A percentile compares a stretch with the other conserved stretches of the same genome.
phyloP scores from a whole-genome alignment of 2,113 vertebrate genomes.

The Sphyrna mokarran region DNA sequence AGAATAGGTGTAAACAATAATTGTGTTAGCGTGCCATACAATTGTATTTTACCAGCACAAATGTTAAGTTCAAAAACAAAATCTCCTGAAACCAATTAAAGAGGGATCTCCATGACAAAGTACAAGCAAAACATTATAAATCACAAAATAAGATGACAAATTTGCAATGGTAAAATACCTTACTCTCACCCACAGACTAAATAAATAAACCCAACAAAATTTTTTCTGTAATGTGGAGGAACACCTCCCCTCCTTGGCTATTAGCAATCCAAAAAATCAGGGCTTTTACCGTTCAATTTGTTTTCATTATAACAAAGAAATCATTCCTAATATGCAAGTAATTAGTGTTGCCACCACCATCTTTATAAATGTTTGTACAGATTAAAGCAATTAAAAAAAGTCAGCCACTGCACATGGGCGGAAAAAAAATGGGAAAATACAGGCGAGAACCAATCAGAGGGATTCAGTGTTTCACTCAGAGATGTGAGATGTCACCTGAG shows the following conservation, averaged over 20 bases:
- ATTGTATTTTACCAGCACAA: background rate
- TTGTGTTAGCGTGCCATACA: background rate
- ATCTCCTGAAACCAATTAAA: conserved; percentile 34
- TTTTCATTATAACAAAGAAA: conserved; percentile 41
- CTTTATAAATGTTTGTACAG: conserved; percentile 63
- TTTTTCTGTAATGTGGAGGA: conserved; percentile 22
- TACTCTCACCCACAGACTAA: conserved; percentile 36
- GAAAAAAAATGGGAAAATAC: background rate
- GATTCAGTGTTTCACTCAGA: conserved; percentile 39
- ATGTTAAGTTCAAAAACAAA: background rate
- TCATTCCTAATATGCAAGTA: conserved; percentile 48
- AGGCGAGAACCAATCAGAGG: background rate
- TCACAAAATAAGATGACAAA: conserved; percentile 36
- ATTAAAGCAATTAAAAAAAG: conserved; percentile 53
- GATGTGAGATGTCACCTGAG: conserved; percentile 51
- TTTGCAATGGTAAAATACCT: conserved; percentile 37
- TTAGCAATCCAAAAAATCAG: conserved; percentile 36
- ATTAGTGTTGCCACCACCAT: conserved; percentile 58
- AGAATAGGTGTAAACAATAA: background rate
- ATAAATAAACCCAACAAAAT: conserved; percentile 32
- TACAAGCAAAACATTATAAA: conserved; percentile 37
- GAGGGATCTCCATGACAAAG: conserved; percentile 36
- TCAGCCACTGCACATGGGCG: conserved; percentile 44
- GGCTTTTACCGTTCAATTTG: conserved; percentile 42
- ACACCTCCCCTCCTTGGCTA: conserved; percentile 26